These are phyloP conservation scores for Chrysolina haemoptera DNA, from an alignment of 2,888 invertebrate species.

Conservation along the genomic window DNA sequence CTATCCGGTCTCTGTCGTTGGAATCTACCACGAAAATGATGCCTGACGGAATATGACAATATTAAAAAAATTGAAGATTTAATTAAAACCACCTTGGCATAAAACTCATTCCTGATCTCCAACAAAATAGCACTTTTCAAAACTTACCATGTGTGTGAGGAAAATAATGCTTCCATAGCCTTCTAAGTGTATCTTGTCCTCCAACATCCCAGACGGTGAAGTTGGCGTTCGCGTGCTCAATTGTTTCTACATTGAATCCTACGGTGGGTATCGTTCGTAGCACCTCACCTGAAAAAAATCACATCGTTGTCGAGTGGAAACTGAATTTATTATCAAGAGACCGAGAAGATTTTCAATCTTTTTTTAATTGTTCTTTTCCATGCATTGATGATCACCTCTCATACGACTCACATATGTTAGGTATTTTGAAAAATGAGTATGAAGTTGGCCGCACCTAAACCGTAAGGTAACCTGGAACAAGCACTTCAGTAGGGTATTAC, in stretches of 20 bases:
- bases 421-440: no score
- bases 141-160: slow-evolving; percentile 85
- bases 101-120: no score
- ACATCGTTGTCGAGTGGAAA: neutral
- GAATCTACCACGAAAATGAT: slow-evolving; percentile 97
- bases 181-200: slow-evolving; percentile 96
- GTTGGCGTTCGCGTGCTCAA: slow-evolving; percentile 97
- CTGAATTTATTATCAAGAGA: neutral
- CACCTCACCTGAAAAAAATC: slow-evolving; percentile 79
- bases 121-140: slow-evolving; percentile 69
- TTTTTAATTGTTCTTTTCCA: no score
- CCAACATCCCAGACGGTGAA: slow-evolving; percentile 99
- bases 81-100: no score
- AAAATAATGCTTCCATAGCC: slow-evolving; percentile 97
- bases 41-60: slow-evolving; percentile 68
- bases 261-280: slow-evolving; percentile 98
- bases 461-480: no score
- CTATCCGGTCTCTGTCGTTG: slow-evolving; percentile 92
- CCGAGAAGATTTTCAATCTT: no score
- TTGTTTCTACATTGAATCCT: slow-evolving; percentile 97
- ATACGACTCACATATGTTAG: no score
- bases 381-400: no score
- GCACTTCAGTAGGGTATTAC: no score
- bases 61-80: neutral
- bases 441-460: no score